Evolutionary conservation across 2,113 vertebrate species (phyloP).

Genomic region (Salvelinus fontinalis): DNA sequence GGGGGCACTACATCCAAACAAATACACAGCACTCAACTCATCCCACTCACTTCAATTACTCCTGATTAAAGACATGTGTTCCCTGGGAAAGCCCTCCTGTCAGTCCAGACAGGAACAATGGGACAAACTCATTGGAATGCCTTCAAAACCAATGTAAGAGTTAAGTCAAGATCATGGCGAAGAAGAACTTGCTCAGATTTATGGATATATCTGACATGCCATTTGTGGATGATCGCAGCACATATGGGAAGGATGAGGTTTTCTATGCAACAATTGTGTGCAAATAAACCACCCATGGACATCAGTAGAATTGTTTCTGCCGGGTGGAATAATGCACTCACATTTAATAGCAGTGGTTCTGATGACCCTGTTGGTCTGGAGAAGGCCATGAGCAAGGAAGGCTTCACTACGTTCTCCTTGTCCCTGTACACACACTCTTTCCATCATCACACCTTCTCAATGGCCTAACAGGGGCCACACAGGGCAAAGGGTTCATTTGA

Average conservation of each 20-base stretch:
- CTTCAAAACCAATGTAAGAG: too few species aligned
- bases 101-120: neutral
- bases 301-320: neutral
- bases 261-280: neutral
- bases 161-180: neutral
- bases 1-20: constrained; percentile 73
- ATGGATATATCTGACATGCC: neutral
- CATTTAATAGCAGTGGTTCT: neutral
- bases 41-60: too few species aligned
- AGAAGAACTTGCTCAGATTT: neutral
- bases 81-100: too few species aligned
- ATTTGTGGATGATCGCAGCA: neutral
- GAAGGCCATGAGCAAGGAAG: neutral
- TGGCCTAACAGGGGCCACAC: constrained; percentile 28
- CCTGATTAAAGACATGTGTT: too few species aligned
- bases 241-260: neutral
- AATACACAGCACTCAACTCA: constrained; percentile 28
- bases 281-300: neutral
- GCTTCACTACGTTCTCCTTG: neutral
- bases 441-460: neutral
- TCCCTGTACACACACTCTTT: neutral
- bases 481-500: constrained; percentile 72
- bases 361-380: neutral
- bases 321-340: neutral
- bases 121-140: neutral